phyloP scores from a whole-genome alignment of 92 coral and sea anemone genomes.

The Meandrina meandrites region DNA sequence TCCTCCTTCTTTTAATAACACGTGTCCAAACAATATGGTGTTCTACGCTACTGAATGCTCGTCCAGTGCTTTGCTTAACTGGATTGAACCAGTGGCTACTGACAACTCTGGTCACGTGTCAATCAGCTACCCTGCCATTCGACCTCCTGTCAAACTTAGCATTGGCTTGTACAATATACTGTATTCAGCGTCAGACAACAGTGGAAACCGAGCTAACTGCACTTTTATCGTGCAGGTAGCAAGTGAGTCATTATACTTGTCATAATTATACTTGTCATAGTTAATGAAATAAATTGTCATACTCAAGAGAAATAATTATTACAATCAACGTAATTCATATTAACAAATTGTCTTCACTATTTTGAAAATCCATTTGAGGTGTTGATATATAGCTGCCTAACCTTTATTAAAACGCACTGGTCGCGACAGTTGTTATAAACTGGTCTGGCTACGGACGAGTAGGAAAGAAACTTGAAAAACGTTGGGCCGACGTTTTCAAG shows the following conservation, averaged over 20 bases:
- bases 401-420: no score
- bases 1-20: slow-evolving; percentile 48
- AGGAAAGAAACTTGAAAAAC: no score
- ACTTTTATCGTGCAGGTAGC: slow-evolving; percentile 51
- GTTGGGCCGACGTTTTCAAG: no score
- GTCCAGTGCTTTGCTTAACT: slow-evolving; percentile 29
- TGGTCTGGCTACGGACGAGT: no score
- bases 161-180: slow-evolving; percentile 39
- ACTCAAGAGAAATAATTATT: no score
- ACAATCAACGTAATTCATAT: no score
- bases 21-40: slow-evolving; percentile 53
- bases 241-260: slow-evolving; percentile 29
- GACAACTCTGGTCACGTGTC: slow-evolving; percentile 61
- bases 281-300: no score
- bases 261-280: not conserved
- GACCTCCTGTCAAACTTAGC: slow-evolving; percentile 43
- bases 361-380: no score
- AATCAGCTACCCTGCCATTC: slow-evolving; percentile 35
- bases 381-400: no score
- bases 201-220: slow-evolving; percentile 53
- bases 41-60: slow-evolving; percentile 43
- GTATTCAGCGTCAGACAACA: slow-evolving; percentile 56
- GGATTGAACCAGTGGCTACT: slow-evolving; percentile 57
- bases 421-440: no score
- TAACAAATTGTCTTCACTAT: no score